Base-by-base conservation (phyloP, 2,113 vertebrate species). In the Egretta garzetta region DNA sequence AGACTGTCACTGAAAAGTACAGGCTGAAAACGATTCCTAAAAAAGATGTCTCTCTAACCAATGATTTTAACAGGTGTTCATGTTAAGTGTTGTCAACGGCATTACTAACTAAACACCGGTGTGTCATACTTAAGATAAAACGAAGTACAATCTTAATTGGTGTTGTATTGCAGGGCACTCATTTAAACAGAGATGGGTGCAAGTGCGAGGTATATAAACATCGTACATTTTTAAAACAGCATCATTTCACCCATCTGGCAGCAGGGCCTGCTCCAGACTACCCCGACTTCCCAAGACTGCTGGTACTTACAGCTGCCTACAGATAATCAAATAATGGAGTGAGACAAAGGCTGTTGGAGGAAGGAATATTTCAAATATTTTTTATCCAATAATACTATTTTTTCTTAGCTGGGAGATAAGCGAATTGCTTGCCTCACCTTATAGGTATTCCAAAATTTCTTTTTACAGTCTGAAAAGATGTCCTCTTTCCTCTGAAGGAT, bases 381-480 rank as follows among this genome's bases (percentile, higher is more conserved):
- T 86, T 88, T 59, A 47, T 47, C 9, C 8, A 77, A 14, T 49
- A 41, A 19, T 35, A 32, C 11, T 22, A 11, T n/a, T 24, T 89
- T 43, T 83, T 59, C 30, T 56, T 62, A 89, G 12, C 43, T 84
- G 56, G 22, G 52, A 93, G 56, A 66, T 64, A n/a, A 88, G 56
- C 2, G 1, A 85, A 62, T 32, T 58, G 12, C 24, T 73, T 80
- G 62, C 52, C 98, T 98, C 96, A 99, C 99, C 98, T 98, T 99
- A 60, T 99, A 99, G 0, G 99, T 99, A 67, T 99, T 99, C 95
- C 99, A 98, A 92, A 99, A 99, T 96, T 99, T 99, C 64, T 98
- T 98, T 86, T 96, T 99, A 98, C 99, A 98, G 96, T 99, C 99
- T 85, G 98, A 97, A 83, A 99, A 97, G 93, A 99, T 97, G 93